Base-by-base conservation (phyloP, 2,797 vertebrate genomes). In the Parauchenoglanis ngamensis region DNA sequence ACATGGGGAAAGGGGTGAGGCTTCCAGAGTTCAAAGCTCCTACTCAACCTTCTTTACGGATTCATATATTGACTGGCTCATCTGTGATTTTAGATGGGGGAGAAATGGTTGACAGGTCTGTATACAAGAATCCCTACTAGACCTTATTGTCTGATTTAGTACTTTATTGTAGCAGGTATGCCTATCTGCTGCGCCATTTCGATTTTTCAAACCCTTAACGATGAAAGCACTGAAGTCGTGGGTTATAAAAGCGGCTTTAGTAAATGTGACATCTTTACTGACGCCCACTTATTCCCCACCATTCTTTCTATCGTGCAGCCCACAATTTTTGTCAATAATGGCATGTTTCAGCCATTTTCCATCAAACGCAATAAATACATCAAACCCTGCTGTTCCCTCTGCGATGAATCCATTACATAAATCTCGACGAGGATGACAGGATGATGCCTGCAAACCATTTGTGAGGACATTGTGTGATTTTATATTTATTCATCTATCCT, bases 401-500 rank as follows among this genome's bases (percentile, higher is more conserved):
- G 44, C 80, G 68, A 83, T 84, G 83, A 86, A 91, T 90, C 86
- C 88, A 84, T 92, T 89, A 87, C 63, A 90, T 91, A 91, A 91
- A 91, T 89, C 87, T 84, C 28, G 21, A 78, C 46, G 56, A 83
- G 49, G 46, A 59, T 89, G 90, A 88, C 88, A 87, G 88, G 86
- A 88, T 67, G 85, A 85, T 86, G 89, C 85, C 89, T 72, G 68
- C 76, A 13, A 19, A 23, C 75, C 84, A 82, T 89, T 90, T 90
- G 85, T 84, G 85, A 89, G 82, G 81, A 67, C 83, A 84, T 87
- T 88, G 86, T 85, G 85, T 40, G n/a, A 81, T 81, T 86, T 75
- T 83, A 87, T 87, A 86, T 91, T 88, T 89, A 88, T 89, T 88
- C 81, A 87, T 89, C 85, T 85, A 77, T 87, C 56, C 82, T 87